phyloP scores from a whole-genome alignment of 92 coral and sea anemone species.

The Metridium senile region DNA sequence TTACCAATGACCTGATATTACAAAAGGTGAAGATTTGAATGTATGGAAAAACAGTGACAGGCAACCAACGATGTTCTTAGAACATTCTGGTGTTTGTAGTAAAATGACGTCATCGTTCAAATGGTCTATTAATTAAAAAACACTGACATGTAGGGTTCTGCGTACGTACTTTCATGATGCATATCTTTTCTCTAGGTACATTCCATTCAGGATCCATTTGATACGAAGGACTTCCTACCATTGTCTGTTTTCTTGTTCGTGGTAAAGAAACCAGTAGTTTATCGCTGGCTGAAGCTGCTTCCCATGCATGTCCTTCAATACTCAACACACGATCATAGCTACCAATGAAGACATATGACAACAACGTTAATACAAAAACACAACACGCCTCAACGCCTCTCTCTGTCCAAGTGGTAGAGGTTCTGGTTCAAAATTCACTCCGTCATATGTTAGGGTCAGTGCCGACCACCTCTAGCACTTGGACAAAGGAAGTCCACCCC shows the following conservation, averaged over 20 bases:
- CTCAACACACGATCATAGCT: conserved; percentile 8
- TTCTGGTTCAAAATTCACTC: too few relatives aligned
- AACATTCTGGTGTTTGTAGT: too few relatives aligned
- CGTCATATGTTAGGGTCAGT: too few relatives aligned
- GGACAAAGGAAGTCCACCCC: too few relatives aligned
- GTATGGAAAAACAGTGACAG: too few relatives aligned
- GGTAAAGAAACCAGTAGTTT: conserved; percentile 12
- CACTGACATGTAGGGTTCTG: neutral
- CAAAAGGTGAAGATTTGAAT: neutral
- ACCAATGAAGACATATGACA: neutral
- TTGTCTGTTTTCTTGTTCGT: conserved; percentile 24
- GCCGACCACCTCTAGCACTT: too few relatives aligned
- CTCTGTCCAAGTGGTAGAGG: too few relatives aligned
- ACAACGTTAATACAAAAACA: too few relatives aligned
- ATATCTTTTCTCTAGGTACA: conserved; percentile 46
- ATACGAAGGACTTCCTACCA: conserved; percentile 40
- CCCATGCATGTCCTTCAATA: conserved; percentile 20
- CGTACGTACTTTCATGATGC: conserved; percentile 34
- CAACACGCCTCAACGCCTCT: too few relatives aligned
- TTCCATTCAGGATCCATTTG: conserved; percentile 52
- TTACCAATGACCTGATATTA: conserved; percentile 52
- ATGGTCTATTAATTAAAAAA: neutral
- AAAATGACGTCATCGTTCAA: too few relatives aligned
- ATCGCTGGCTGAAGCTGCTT: conserved; percentile 20
- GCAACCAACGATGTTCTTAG: too few relatives aligned